Evolutionary conservation across 2,888 invertebrate genomes (phyloP), one percentile per base, ranked within the genome.

Genomic region (Microplitis deprimator): DNA sequence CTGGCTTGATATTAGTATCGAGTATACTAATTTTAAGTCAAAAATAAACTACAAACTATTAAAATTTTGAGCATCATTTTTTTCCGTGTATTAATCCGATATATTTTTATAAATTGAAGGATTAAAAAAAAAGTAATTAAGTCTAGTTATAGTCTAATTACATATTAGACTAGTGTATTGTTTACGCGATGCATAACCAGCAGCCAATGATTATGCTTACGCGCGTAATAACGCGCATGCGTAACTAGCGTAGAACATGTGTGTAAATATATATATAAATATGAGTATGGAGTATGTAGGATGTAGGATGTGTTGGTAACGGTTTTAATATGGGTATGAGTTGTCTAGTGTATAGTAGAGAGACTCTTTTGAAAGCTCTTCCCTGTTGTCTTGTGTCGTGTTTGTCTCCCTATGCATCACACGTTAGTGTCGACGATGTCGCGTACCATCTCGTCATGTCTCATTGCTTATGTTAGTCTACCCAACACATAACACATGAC

Each of bases 201-300:
- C 82, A 81, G 80, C 82, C 78, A 82, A 79, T 81, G 79, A 83
- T 83, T 83, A 83, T 82, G 82, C 78, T 79, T 79, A 79, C 75
- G 79, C 79, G 81, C 80, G 81, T 82, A 80, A 82, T 79, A 74
- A 76, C 75, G 77, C 77, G 79, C 80, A 79, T 79, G 81, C 82
- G 80, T 79, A 80, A 79, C 80, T 78, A 79, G 70, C 68, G 50
- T 50, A 50, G 50, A 50, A 50, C 50, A 20, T 64, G 41, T 68
- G 74, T 41, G 74, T 50, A 74, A 65, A 68, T 61, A 40, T 16
- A 71, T 68, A 41, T 65, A 59, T 5, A 61, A 29, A 38, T 64
- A 17, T 38, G 13, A 50, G 4, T 13, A 50, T 13, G 13, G 29
- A 29, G 29, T 29, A 29, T 29, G 29, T 4, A 29, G 4, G 1